Evolutionary conservation across 1,140 invertebrate genomes (phyloP).

Genomic region (Aphaenogaster floridana): DNA sequence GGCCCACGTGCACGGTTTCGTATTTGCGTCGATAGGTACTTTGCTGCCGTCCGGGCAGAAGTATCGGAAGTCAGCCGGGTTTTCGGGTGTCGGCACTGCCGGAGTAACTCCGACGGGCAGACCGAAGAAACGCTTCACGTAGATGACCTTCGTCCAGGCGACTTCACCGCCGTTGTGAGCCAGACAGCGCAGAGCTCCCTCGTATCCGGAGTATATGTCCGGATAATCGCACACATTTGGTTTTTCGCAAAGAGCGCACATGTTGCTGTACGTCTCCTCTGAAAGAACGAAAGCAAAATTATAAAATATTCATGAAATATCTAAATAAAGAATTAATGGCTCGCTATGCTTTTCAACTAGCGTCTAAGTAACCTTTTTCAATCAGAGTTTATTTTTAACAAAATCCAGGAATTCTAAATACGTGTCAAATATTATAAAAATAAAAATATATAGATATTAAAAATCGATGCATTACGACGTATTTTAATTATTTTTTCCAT

Average conservation of each 20-base stretch:
- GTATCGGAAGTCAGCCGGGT: slow-evolving; percentile 90
- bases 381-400: background rate
- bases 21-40: slow-evolving; percentile 87
- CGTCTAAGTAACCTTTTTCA: background rate
- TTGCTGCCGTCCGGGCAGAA: slow-evolving; percentile 94
- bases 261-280: slow-evolving; percentile 91
- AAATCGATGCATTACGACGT: too few relatives aligned
- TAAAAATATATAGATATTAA: background rate
- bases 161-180: slow-evolving; percentile 93
- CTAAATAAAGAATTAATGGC: slow-evolving; percentile 36
- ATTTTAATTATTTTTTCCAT: background rate
- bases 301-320: slow-evolving; percentile 15
- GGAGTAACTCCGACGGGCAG: slow-evolving; percentile 88
- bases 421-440: background rate
- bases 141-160: slow-evolving; percentile 94
- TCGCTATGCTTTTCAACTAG: background rate
- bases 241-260: slow-evolving; percentile 92
- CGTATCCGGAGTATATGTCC: slow-evolving; percentile 94
- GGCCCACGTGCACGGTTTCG: slow-evolving; percentile 92
- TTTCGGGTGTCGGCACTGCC: slow-evolving; percentile 85
- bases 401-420: background rate
- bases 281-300: slow-evolving; percentile 64
- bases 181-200: slow-evolving; percentile 94
- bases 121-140: slow-evolving; percentile 92
- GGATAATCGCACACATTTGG: slow-evolving; percentile 92